A percentile compares a stretch with the other conserved stretches of the same genome.
These are phyloP conservation scores for Zaprionus capensis DNA, from an alignment of 1,140 invertebrate genomes.

Conservation along the genomic window DNA sequence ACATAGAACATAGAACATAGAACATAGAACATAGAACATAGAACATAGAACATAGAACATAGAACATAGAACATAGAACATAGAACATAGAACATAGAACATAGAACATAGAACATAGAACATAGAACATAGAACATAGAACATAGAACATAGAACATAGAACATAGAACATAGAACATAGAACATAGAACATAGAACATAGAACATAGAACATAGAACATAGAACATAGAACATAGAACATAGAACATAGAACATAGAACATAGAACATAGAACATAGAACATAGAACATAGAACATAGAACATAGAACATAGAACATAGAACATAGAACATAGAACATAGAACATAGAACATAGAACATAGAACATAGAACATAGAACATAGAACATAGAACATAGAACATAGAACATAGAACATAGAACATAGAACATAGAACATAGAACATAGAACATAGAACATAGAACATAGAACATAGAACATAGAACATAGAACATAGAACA, in stretches of 20 bases:
- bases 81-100: neutral
- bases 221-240: conserved; percentile 5
- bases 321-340: no score
- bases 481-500: no score
- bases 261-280: conserved; percentile 3
- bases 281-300: conserved; percentile 5
- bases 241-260: conserved; percentile 3
- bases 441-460: no score
- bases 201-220: neutral
- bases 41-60: neutral
- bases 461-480: no score
- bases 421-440: no score
- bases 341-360: no score
- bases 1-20: neutral
- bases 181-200: neutral
- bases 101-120: neutral
- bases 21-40: neutral
- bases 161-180: neutral
- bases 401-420: no score
- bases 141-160: neutral
- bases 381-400: no score
- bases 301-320: conserved; percentile 1
- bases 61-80: neutral
- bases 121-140: neutral
- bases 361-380: no score